Percentiles rank a stretch among this genome's conserved stretches.
These are phyloP conservation scores for Epinotia nisella DNA, from an alignment of 2,888 invertebrate species.

Conservation along the genomic window DNA sequence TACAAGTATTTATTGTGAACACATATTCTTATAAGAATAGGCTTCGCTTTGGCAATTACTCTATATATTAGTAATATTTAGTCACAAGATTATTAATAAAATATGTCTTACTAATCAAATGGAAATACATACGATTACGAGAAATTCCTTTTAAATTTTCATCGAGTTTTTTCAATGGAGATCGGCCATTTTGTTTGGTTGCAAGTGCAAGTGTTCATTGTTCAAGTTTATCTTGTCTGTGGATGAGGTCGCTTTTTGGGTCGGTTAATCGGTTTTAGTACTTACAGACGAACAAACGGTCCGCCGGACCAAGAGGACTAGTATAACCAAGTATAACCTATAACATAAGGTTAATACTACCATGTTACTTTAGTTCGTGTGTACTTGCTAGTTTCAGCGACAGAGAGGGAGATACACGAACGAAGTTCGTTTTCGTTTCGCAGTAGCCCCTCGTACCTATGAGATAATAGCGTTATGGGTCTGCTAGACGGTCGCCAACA, in stretches of 20 bases:
- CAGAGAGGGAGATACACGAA: too few relatives aligned
- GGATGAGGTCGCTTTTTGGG: conserved; percentile 24
- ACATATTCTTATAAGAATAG: conserved; percentile 30
- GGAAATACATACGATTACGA: conserved; percentile 57
- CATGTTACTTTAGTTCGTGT: too few relatives aligned
- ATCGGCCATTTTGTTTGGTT: conserved; percentile 78
- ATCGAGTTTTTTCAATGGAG: conserved; percentile 62
- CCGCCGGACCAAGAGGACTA: not conserved
- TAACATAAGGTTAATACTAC: too few relatives aligned
- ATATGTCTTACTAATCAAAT: not conserved
- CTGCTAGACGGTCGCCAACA: too few relatives aligned
- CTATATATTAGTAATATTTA: not conserved
- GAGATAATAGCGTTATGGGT: too few relatives aligned
- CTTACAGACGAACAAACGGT: not conserved
- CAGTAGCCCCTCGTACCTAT: too few relatives aligned
- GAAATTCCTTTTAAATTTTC: conserved; percentile 56
- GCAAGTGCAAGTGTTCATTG: conserved; percentile 45
- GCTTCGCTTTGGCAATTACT: conserved; percentile 4
- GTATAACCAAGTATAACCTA: too few relatives aligned
- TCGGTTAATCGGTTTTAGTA: not conserved
- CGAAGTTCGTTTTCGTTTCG: too few relatives aligned
- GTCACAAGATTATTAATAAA: not conserved
- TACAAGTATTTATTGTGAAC: conserved; percentile 18
- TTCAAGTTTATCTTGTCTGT: conserved; percentile 47
- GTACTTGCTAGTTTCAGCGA: too few relatives aligned